Percentiles rank a stretch among this genome's conserved stretches.
Conservation (phyloP, 2,113 vertebrate species). For the Opisthocomus hoazin region DNA sequence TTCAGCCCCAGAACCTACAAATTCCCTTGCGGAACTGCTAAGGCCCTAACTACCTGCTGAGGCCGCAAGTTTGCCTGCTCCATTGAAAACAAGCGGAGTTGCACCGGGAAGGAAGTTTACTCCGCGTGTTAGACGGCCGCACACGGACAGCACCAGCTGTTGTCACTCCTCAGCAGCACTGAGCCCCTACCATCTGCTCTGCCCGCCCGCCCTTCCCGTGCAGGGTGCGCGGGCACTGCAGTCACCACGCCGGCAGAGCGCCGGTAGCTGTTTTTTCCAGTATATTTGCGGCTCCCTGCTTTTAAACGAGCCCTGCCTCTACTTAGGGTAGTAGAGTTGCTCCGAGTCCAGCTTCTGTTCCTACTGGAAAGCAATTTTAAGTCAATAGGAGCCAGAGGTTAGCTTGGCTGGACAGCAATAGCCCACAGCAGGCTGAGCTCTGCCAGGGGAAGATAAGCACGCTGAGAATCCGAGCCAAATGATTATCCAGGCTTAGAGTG, state of each 20-base stretch:
- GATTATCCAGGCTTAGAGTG: conserved; percentile 28
- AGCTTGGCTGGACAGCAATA: not conserved
- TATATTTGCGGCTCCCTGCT: not conserved
- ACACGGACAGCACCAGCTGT: not conserved
- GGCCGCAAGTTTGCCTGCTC: no score
- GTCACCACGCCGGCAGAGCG: not conserved
- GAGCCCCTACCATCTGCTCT: not conserved
- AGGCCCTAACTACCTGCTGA: not conserved
- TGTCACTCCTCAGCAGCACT: not conserved
- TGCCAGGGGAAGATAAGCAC: not conserved
- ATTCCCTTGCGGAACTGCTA: not conserved
- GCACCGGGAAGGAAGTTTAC: not conserved
- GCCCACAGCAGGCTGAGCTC: not conserved
- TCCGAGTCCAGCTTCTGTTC: not conserved
- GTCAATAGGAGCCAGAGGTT: not conserved
- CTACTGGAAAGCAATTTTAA: not conserved
- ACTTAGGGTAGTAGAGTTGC: not conserved
- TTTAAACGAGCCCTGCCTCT: not conserved
- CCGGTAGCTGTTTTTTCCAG: not conserved
- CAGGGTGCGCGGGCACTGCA: not conserved
- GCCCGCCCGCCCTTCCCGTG: not conserved
- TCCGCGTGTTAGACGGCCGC: not conserved
- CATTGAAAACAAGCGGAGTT: not conserved
- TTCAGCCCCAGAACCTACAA: not conserved
- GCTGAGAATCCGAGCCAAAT: not conserved